phyloP scores from a whole-genome alignment of 1,140 invertebrate species.

The Hirudo medicinalis region DNA sequence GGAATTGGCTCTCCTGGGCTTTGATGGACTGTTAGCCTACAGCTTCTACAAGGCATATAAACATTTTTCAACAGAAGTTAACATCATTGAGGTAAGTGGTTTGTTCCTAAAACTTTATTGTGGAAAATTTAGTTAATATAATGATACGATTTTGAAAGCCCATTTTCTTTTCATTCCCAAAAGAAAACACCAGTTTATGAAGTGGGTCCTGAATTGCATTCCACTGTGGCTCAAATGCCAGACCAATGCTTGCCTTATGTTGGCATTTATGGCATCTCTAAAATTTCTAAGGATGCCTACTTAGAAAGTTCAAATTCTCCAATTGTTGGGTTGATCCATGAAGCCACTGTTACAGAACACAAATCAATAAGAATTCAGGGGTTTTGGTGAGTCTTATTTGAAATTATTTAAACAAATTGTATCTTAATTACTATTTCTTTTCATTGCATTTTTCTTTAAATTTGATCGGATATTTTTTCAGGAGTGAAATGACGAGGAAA shows the following conservation, averaged over 20 bases:
- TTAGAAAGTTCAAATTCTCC: too few relatives aligned
- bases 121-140: too few relatives aligned
- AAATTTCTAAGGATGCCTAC: slow-evolving; percentile 21
- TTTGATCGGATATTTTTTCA: slow-evolving; percentile 20
- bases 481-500: slow-evolving; percentile 31
- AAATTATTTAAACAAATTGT: slow-evolving; percentile 1
- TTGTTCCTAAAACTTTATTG: neutral
- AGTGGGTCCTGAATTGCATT: slow-evolving; percentile 25
- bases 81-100: slow-evolving; percentile 21
- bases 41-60: slow-evolving; percentile 20
- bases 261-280: slow-evolving; percentile 29
- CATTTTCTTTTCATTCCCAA: slow-evolving; percentile 14
- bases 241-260: slow-evolving; percentile 29
- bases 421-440: neutral
- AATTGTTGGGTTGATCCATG: slow-evolving; percentile 29
- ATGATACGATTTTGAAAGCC: neutral
- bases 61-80: slow-evolving; percentile 6
- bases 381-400: slow-evolving; percentile 27
- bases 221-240: slow-evolving; percentile 23
- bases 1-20: neutral
- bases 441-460: neutral
- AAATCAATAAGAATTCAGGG: slow-evolving; percentile 31
- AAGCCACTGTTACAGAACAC: slow-evolving; percentile 28
- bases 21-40: slow-evolving; percentile 13
- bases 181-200: slow-evolving; percentile 26